Evolutionary conservation across 2,797 vertebrate genomes (phyloP).

Genomic region (Esox masquinongy): DNA sequence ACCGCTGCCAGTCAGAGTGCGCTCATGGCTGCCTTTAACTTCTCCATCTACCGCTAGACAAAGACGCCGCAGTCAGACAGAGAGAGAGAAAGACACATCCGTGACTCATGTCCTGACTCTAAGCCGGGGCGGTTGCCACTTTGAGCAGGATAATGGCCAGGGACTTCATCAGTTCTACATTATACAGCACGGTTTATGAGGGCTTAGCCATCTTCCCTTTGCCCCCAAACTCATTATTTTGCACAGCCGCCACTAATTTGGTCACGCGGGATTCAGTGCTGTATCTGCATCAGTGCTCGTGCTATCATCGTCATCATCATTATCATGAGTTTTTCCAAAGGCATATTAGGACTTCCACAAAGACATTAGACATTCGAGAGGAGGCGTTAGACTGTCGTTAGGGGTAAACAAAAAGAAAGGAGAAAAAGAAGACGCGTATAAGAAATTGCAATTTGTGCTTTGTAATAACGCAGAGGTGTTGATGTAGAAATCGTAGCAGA

Average conservation of each 20-base stretch:
- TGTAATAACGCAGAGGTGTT: not conserved
- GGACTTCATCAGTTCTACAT: not conserved
- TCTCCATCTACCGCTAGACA: not conserved
- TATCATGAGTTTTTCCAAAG: not conserved
- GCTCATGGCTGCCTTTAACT: not conserved
- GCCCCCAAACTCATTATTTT: not conserved
- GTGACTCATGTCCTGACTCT: not conserved
- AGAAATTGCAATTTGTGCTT: too few relatives aligned
- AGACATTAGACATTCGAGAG: not conserved
- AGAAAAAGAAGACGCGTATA: not conserved
- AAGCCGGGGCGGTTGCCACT: not conserved
- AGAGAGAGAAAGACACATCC: not conserved
- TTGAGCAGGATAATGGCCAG: not conserved
- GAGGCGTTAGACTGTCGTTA: not conserved
- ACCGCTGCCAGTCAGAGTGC: not conserved
- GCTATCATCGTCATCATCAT: not conserved
- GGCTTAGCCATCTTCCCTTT: not conserved
- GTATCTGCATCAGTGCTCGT: not conserved
- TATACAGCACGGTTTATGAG: not conserved
- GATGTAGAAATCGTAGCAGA: not conserved
- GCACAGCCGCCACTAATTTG: not conserved
- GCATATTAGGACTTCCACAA: not conserved
- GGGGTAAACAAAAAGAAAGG: not conserved
- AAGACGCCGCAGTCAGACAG: not conserved
- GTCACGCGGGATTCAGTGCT: not conserved